Conservation (phyloP, 2,888 invertebrate species). For the Acrocera orbiculus region DNA sequence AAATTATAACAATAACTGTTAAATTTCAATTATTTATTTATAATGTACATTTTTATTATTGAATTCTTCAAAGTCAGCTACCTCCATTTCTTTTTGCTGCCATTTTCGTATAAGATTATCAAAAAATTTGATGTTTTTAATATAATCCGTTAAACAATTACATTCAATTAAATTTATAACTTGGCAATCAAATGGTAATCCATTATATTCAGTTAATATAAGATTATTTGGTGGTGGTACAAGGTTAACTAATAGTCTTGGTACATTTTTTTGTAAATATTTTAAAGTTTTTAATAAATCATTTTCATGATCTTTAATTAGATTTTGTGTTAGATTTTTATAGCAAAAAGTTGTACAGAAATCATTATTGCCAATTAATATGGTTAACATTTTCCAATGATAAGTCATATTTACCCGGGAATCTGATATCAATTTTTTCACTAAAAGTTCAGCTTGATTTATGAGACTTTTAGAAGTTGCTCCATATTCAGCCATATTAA, state of each 20-base stretch:
- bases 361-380: constrained; percentile 44
- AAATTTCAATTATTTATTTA: constrained; percentile 1
- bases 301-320: constrained; percentile 31
- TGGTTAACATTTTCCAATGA: constrained; percentile 44
- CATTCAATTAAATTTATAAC: constrained; percentile 34
- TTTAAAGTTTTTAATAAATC: constrained; percentile 32
- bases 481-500: constrained; percentile 42
- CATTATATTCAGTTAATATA: constrained; percentile 26
- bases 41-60: constrained; percentile 20
- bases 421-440: constrained; percentile 36
- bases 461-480: constrained; percentile 40
- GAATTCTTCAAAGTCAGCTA: constrained; percentile 30
- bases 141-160: constrained; percentile 35
- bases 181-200: constrained; percentile 29
- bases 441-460: constrained; percentile 37
- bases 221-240: constrained; percentile 35
- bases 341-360: constrained; percentile 41
- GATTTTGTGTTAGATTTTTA: constrained; percentile 25
- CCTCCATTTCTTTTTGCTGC: constrained; percentile 35
- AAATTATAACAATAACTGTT: not conserved
- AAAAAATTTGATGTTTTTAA: constrained; percentile 22
- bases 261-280: constrained; percentile 38
- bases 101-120: constrained; percentile 35
- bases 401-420: constrained; percentile 35
- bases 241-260: constrained; percentile 40